phyloP scores from a whole-genome alignment of 2,113 vertebrate genomes.

The Syrmaticus mikado region DNA sequence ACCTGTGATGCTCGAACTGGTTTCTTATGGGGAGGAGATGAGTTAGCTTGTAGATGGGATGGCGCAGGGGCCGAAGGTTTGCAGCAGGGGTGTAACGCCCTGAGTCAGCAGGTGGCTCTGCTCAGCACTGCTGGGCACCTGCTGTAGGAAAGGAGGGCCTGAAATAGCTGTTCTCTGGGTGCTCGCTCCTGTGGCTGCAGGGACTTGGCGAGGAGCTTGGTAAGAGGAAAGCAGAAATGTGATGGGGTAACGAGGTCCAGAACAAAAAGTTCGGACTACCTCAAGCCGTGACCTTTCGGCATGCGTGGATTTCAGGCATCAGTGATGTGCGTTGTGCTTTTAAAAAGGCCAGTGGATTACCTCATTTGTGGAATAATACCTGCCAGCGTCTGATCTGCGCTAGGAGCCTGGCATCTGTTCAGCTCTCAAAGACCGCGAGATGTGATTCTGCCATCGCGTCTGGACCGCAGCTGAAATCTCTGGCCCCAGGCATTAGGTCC shows the following conservation, averaged over 20 bases:
- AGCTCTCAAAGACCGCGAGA: not conserved
- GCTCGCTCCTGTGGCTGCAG: not conserved
- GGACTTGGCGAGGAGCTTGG: not conserved
- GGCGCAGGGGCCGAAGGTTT: not conserved
- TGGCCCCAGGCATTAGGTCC: not conserved
- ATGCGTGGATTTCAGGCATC: not conserved
- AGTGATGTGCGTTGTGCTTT: not conserved
- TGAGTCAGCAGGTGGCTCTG: not conserved
- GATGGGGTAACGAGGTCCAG: not conserved
- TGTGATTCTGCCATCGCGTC: not conserved
- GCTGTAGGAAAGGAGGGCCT: not conserved
- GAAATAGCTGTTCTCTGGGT: not conserved
- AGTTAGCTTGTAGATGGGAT: slow-evolving; percentile 41
- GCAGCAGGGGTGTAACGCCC: not conserved
- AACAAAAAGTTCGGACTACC: not conserved
- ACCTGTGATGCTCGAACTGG: slow-evolving; percentile 31
- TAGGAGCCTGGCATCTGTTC: not conserved
- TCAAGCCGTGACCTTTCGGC: not conserved
- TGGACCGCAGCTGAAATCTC: not conserved
- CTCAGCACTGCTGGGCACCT: not conserved
- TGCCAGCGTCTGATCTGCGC: not conserved
- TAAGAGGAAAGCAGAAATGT: not conserved
- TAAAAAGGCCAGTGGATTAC: not conserved
- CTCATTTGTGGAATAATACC: not conserved
- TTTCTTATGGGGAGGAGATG: slow-evolving; percentile 11